phyloP scores from a whole-genome alignment of 2,797 vertebrate genomes.

The Microctenopoma steveboyesi region DNA sequence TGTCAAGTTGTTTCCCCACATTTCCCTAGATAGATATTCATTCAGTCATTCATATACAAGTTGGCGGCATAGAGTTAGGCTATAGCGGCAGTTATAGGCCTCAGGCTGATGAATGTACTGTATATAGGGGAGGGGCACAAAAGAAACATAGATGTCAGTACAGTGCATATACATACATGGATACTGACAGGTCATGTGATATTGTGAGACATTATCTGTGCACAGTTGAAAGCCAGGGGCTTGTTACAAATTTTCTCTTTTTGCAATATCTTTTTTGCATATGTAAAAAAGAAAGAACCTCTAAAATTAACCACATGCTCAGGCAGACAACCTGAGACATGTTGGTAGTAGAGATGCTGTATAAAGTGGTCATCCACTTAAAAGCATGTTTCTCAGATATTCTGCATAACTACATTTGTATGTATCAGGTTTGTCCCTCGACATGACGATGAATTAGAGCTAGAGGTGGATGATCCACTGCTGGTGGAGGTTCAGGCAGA shows the following conservation, averaged over 20 bases:
- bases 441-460: constrained; percentile 93
- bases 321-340: neutral
- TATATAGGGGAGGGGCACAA: neutral
- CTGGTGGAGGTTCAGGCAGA: constrained; percentile 95
- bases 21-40: constrained; percentile 9
- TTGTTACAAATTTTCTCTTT: neutral
- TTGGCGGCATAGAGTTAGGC: constrained; percentile 5
- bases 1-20: constrained; percentile 3
- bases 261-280: too few species aligned
- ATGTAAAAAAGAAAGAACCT: too few species aligned
- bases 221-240: constrained; percentile 11
- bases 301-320: too few species aligned
- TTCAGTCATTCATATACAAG: constrained; percentile 33
- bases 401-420: neutral
- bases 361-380: neutral
- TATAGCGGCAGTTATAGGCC: constrained; percentile 26
- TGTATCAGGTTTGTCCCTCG: constrained; percentile 92
- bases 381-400: neutral
- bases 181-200: constrained; percentile 25
- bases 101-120: neutral
- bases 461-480: constrained; percentile 95
- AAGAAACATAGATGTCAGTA: constrained; percentile 19
- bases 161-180: constrained; percentile 20
- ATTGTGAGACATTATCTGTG: neutral
- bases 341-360: neutral